Conservation (phyloP, 2,888 invertebrate genomes). For the Callyntrura sp. region DNA sequence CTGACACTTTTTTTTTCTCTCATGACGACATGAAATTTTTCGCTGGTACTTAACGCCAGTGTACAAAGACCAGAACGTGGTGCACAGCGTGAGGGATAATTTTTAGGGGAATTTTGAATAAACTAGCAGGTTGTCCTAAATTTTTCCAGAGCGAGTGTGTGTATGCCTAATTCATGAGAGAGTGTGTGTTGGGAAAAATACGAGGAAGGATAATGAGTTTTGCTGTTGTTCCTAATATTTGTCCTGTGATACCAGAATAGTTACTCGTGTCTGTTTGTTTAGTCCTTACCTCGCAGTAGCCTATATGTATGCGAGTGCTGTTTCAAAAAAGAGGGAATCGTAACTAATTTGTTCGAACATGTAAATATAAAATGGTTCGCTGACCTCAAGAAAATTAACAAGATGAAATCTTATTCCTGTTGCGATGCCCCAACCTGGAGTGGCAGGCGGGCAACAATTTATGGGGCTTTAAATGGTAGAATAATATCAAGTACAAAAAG, state of each 20-base stretch:
- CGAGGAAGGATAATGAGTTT: background rate
- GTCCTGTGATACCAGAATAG: background rate
- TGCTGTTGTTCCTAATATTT: background rate
- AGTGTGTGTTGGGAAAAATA: background rate
- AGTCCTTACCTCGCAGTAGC: too few species aligned
- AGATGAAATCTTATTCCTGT: background rate
- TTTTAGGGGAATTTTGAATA: background rate
- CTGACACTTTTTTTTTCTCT: slow-evolving; percentile 47
- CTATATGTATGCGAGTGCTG: too few species aligned
- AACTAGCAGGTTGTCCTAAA: background rate
- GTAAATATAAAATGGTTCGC: too few species aligned
- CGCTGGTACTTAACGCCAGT: slow-evolving; percentile 28
- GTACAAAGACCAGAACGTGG: background rate
- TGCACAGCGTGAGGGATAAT: slow-evolving; percentile 16
- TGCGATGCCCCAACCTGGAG: background rate
- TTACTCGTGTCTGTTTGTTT: too few species aligned
- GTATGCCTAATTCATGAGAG: background rate
- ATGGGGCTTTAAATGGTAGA: background rate
- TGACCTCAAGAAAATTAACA: background rate
- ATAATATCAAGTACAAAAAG: background rate
- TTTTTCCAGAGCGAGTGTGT: background rate
- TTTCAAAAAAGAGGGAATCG: too few species aligned
- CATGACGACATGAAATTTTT: slow-evolving; percentile 66
- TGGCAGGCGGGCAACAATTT: background rate
- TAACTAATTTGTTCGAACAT: too few species aligned